Evolutionary conservation across 2,113 vertebrate species (phyloP).

Genomic region (Protobothrops mucrosquamatus): DNA sequence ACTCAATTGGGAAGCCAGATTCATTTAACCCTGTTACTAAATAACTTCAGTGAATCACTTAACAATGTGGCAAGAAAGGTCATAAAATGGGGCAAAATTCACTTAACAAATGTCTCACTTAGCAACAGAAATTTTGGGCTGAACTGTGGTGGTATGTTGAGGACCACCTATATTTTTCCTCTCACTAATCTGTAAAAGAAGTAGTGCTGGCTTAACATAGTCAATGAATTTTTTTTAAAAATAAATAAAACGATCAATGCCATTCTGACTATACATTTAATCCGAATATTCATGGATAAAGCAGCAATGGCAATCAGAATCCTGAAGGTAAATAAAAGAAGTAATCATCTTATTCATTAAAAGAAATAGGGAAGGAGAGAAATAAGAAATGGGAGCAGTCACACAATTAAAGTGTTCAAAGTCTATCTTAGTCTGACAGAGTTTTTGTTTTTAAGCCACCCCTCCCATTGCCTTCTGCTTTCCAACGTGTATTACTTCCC

Average conservation of each 20-base stretch:
- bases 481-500: neutral
- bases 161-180: neutral
- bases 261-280: slow-evolving; percentile 10
- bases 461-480: neutral
- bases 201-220: neutral
- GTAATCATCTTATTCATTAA: slow-evolving; percentile 12
- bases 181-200: neutral
- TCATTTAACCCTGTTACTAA: neutral
- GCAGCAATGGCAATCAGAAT: neutral
- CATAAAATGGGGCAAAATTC: neutral
- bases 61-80: neutral
- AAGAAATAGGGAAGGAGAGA: neutral
- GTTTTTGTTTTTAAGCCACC: neutral
- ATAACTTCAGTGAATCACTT: neutral
- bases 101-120: neutral
- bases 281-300: slow-evolving; percentile 14
- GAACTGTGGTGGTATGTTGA: neutral
- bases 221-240: neutral
- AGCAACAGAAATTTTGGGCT: neutral
- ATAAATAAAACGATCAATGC: slow-evolving; percentile 3
- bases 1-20: neutral
- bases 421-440: neutral
- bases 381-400: neutral
- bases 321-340: neutral
- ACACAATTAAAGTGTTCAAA: neutral